Base-by-base conservation (phyloP, 2,797 vertebrate genomes). In the Amblyopsis hoosieri region DNA sequence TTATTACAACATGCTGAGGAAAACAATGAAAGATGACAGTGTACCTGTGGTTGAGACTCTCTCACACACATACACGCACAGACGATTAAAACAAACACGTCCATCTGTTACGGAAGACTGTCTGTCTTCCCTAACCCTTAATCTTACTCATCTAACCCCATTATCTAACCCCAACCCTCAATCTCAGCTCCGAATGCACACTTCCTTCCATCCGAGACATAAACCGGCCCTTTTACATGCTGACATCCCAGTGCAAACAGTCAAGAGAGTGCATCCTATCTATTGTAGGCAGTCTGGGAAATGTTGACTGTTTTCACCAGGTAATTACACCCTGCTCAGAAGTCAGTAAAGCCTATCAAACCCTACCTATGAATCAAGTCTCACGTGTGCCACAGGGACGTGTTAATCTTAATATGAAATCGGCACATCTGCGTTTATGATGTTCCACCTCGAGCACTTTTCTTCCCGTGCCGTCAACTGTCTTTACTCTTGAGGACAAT, bases 231-330 rank as follows among this genome's bases (percentile, higher is more conserved):
- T 48, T 33, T 31, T 0, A 61, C 57, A n/a, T 37, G 59, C 48
- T 56, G 53, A 50, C 4, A 11, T 13, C 23, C 54, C 49, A 53
- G 9, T 10, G 47, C 10, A 60, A 11, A 54, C 14, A 48, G 3
- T 48, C 1, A 45, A 53, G 69, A 15, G 45, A 19, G 17, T 42
- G 31, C 48, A 47, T 14, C 51, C 53, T 45, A 53, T 64, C 37
- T 73, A 74, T 61, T 17, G 6, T 55, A 56, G 74, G 76, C 72
- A 85, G 84, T 91, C 84, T 7, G 87, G 87, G 84, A 88, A 88
- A 83, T 71, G 79, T 79, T 81, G 82, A 86, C 72, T 78, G 70
- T 69, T 72, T 29, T 71, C 74, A 76, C 81, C 83, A 76, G 86
- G 62, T 88, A 85, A 90, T 92, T 89, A 89, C 74, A 59, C 67